These are phyloP conservation scores for Theocolax elegans DNA, from an alignment of 1,140 invertebrate species.

Conservation along the genomic window DNA sequence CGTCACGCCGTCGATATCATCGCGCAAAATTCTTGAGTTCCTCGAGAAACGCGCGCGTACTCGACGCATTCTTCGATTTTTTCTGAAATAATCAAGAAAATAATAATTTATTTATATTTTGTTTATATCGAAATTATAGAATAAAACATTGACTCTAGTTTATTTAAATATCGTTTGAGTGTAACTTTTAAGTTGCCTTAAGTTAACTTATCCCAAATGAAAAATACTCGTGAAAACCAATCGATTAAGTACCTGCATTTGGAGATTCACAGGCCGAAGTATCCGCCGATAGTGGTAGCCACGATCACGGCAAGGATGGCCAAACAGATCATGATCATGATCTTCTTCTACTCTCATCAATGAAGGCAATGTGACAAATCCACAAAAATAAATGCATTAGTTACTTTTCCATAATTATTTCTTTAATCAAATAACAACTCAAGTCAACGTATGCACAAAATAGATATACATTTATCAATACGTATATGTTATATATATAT, in stretches of 20 bases:
- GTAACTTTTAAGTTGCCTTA: too few relatives aligned
- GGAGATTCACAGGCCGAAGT: slow-evolving; percentile 69
- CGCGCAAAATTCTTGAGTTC: slow-evolving; percentile 7
- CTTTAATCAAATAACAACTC: slow-evolving; percentile 36
- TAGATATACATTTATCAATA: slow-evolving; percentile 6
- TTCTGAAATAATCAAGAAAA: background rate
- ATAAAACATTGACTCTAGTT: background rate
- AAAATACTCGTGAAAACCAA: background rate
- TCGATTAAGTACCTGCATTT: slow-evolving; percentile 52
- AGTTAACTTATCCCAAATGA: background rate
- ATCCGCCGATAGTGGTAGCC: slow-evolving; percentile 78
- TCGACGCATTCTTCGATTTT: slow-evolving; percentile 9
- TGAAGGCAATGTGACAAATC: slow-evolving; percentile 52
- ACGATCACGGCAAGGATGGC: slow-evolving; percentile 88
- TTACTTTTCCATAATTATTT: slow-evolving; percentile 42
- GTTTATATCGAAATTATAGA: too few relatives aligned
- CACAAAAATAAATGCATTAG: slow-evolving; percentile 48
- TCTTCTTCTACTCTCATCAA: slow-evolving; percentile 93
- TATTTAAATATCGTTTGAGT: background rate
- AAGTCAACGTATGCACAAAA: slow-evolving; percentile 7
- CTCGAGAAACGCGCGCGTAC: slow-evolving; percentile 9
- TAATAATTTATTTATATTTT: background rate
- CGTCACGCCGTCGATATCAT: background rate
- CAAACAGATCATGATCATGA: slow-evolving; percentile 97
- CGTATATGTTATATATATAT: background rate